Base-by-base conservation (phyloP, 2,888 invertebrate species). In the Steinernema carpocapsae region DNA sequence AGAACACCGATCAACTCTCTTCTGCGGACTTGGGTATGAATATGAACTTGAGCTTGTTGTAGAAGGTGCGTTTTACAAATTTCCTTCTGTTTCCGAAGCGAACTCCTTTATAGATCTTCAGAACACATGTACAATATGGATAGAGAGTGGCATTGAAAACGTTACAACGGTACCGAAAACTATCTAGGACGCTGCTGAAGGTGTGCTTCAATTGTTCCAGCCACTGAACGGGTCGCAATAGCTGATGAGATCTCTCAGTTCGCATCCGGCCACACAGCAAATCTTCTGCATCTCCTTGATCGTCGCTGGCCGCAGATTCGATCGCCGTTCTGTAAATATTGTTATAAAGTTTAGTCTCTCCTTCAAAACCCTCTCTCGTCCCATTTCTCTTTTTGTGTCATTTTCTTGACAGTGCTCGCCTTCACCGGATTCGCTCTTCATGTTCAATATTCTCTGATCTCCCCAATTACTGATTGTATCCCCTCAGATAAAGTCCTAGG, bases 261-360 rank as follows among this genome's bases (percentile, higher is more conserved):
- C 81, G 77, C 85, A 85, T 43, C 85, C 85, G 26, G 79, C 77
- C 10, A 78, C 75, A 74, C 84, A 84, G 75, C 84, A 84, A 48
- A 84, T 83, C 17, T 74, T 76, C 70, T 83, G 81, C 3, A 84
- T 79, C 74, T 84, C 82, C 19, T 79, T 78, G 52, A 84, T 78
- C 14, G 83, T 83, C 37, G 84, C 82, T 14, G 81, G 76, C 6
- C 77, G 79, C 45, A 82, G 76, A 22, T 79, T 71, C 17, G 78
- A 78, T n/a, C 80, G 79, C 42, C 77, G 78, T 12, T 73, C 80
- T 79, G 76, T 1, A 74, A 74, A 32, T 59, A 19, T 24, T 70
- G 4, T 64, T 24, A n/a, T 19, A 17, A 56, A n/a, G 24, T 17
- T 43, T 48, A 19, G 22, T 46, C 6, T 72, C 29, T 29, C 22